A percentile compares a stretch with the other conserved stretches of the same genome.
phyloP scores from a whole-genome alignment of 1,140 invertebrate genomes.

The Proales similis region DNA sequence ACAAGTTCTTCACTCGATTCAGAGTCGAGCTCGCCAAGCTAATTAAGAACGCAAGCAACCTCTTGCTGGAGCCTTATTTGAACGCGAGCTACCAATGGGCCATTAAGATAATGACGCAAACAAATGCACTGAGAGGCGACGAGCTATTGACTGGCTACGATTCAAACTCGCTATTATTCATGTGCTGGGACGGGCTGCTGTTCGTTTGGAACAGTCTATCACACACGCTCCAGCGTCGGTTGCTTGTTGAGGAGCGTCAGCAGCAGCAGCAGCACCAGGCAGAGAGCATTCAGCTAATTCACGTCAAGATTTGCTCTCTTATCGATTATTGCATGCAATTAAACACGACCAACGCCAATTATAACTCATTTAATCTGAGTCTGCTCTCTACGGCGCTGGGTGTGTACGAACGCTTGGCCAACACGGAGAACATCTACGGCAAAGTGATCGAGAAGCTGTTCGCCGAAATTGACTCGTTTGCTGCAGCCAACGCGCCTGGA shows the following conservation, averaged over 20 bases:
- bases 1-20: constrained; percentile 25
- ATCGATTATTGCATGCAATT: constrained; percentile 14
- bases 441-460: constrained; percentile 23
- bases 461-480: constrained; percentile 3
- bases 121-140: neutral
- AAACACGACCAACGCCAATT: constrained; percentile 19
- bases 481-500: neutral
- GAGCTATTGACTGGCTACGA: constrained; percentile 26
- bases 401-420: neutral
- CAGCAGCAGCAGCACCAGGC: too few relatives aligned
- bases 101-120: constrained; percentile 10
- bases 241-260: too few relatives aligned
- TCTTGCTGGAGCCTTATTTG: constrained; percentile 1
- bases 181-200: constrained; percentile 30
- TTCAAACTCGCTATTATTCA: neutral
- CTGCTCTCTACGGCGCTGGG: constrained; percentile 8
- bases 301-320: too few relatives aligned
- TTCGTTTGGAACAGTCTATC: constrained; percentile 14
- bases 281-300: too few relatives aligned
- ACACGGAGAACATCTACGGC: neutral
- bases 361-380: constrained; percentile 19
- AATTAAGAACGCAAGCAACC: neutral
- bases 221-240: too few relatives aligned
- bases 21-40: constrained; percentile 11
- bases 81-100: constrained; percentile 2